These are phyloP conservation scores for Aplysina aerophoba DNA, from an alignment of 37 sponge, comb jelly and placozoan genomes.

Conservation along the genomic window DNA sequence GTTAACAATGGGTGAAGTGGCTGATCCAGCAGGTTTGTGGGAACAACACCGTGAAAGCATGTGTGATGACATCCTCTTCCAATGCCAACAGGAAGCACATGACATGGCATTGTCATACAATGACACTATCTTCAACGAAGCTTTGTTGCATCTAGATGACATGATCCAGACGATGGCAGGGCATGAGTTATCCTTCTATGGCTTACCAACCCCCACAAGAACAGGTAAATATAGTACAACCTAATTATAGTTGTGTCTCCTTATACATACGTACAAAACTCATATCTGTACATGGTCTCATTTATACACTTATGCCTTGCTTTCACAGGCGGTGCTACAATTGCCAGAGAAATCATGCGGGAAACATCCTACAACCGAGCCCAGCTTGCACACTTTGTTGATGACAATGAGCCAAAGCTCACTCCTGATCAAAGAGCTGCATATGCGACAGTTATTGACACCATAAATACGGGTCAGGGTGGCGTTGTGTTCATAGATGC, in stretches of 20 bases:
- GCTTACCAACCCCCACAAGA: slow-evolving; percentile 32
- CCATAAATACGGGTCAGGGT: no score
- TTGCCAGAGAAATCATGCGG: neutral
- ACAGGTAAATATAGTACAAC: no score
- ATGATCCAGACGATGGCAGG: slow-evolving; percentile 28
- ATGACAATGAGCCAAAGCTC: neutral
- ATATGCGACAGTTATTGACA: no score
- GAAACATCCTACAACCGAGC: slow-evolving; percentile 3
- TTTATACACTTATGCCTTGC: no score
- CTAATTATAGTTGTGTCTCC: no score
- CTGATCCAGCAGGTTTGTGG: slow-evolving; percentile 21
- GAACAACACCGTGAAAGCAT: slow-evolving; percentile 34
- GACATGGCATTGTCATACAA: neutral
- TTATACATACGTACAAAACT: no score
- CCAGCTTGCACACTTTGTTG: neutral
- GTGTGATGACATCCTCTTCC: slow-evolving; percentile 41
- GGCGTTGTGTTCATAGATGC: slow-evolving; percentile 28
- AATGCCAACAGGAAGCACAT: neutral
- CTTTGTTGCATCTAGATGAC: slow-evolving; percentile 15
- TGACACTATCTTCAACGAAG: slow-evolving; percentile 35
- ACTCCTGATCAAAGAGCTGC: neutral
- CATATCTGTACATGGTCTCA: no score
- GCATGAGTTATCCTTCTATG: slow-evolving; percentile 10
- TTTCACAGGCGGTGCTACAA: neutral
- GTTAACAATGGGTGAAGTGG: slow-evolving; percentile 2